Evolutionary conservation across 2,797 vertebrate genomes (phyloP).

Genomic region (Pagetopsis macropterus): DNA sequence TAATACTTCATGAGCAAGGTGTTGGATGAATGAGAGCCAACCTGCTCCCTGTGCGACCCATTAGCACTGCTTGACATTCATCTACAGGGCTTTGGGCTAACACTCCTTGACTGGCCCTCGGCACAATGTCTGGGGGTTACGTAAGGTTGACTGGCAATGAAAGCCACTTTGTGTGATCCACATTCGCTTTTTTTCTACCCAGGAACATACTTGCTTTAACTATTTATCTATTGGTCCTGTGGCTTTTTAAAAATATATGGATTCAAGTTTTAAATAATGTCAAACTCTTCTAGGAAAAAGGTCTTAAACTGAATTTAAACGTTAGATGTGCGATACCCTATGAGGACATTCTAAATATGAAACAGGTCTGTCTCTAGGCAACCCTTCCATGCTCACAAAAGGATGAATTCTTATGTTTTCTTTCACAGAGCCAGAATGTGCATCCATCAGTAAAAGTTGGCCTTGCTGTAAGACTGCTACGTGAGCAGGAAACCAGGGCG

Average conservation of each 20-base stretch:
- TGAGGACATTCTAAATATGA: no score
- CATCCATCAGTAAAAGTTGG: no score
- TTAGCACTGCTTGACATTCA: constrained; percentile 73
- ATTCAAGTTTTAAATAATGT: neutral
- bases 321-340: no score
- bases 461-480: no score
- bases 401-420: no score
- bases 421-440: no score
- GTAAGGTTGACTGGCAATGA: constrained; percentile 21
- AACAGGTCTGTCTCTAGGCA: no score
- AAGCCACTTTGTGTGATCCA: constrained; percentile 6
- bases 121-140: constrained; percentile 38
- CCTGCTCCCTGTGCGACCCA: constrained; percentile 68
- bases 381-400: no score
- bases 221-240: neutral
- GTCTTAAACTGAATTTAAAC: neutral
- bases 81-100: constrained; percentile 42
- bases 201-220: neutral
- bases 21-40: constrained; percentile 78
- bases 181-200: neutral
- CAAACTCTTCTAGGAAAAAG: neutral
- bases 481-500: no score
- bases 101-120: constrained; percentile 7
- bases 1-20: constrained; percentile 82
- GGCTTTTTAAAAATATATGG: no score